Base-by-base conservation (phyloP, 2,888 invertebrate genomes). In the Lydus trimaculatus region DNA sequence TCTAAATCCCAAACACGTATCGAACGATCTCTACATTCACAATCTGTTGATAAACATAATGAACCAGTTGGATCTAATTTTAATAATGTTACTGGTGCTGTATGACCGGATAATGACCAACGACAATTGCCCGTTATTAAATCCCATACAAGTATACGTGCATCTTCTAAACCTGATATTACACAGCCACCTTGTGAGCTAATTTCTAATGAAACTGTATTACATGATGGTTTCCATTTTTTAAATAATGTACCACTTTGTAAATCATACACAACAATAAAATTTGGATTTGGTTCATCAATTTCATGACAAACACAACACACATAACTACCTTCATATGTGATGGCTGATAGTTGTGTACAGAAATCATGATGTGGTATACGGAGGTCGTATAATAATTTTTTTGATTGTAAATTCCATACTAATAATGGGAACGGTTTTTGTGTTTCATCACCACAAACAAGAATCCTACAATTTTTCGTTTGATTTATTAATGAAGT, bases 371-470 rank as follows among this genome's bases (percentile, higher is more conserved):
- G 96, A 81, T 95, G 94, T 2, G 94, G 93, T 83, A 96, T 95
- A 76, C 96, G 88, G 73, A 96, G 88, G 85, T 96, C 96, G 82
- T 96, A 95, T 23, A 95, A 87, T 72, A 96, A 87, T 83, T 95
- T 95, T 65, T 94, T 89, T 23, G 94, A 94, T 52, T 93, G 90
- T 73, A 96, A 87, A 78, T 95, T 94, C 96, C 96, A 96, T 39
- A 96, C 96, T 58, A 96, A 89, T 73, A 96, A 86, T 0, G 95
- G 95, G 84, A 95, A 96, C 20, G 96, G 96, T 83, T 95, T 96
- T 85, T 96, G 95, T 0, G 95, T 95, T 87, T 96, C 96, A 84
- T 96, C 96, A 8, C 96, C 96, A 82, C 96, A 96, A 1, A 96
- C 95, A 72, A 95, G 88, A 64, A 95, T 90, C 81, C 94, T 93